Evolutionary conservation across 64 coral and sea anemone species (phyloP).

Genomic region (Hydrozoanthus tunicans): DNA sequence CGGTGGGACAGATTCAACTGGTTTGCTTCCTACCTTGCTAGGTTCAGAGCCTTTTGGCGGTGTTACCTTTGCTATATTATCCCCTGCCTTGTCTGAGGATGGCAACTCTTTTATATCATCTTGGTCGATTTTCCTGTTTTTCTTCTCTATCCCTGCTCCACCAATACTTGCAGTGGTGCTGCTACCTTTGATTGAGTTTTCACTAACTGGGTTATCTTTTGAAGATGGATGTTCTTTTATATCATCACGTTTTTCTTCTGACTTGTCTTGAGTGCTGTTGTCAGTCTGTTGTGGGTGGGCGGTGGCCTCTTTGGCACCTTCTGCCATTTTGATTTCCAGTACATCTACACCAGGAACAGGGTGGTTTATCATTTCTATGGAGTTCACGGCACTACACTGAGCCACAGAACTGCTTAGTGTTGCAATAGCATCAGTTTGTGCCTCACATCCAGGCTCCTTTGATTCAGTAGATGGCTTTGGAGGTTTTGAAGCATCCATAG

Average conservation of each 20-base stretch:
- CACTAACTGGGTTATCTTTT: not conserved
- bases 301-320: slow-evolving; percentile 80
- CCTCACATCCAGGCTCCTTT: slow-evolving; percentile 27
- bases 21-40: not conserved
- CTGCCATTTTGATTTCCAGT: slow-evolving; percentile 82
- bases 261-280: not conserved
- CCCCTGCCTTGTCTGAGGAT: not conserved
- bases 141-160: not conserved
- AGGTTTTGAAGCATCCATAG: slow-evolving; percentile 24
- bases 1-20: slow-evolving; percentile 33
- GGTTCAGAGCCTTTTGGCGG: not conserved
- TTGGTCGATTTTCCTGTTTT: not conserved
- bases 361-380: slow-evolving; percentile 65
- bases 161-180: not conserved
- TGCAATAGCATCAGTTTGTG: slow-evolving; percentile 15
- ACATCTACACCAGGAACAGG: slow-evolving; percentile 83
- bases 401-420: slow-evolving; percentile 43
- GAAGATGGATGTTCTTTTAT: not conserved
- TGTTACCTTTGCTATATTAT: not conserved
- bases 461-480: not conserved
- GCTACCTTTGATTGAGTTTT: not conserved
- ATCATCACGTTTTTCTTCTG: not conserved
- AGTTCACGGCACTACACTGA: slow-evolving; percentile 61
- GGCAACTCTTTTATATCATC: not conserved
- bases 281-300: slow-evolving; percentile 70